Base-by-base conservation (phyloP, 2,113 vertebrate genomes). In the Caranx ignobilis region DNA sequence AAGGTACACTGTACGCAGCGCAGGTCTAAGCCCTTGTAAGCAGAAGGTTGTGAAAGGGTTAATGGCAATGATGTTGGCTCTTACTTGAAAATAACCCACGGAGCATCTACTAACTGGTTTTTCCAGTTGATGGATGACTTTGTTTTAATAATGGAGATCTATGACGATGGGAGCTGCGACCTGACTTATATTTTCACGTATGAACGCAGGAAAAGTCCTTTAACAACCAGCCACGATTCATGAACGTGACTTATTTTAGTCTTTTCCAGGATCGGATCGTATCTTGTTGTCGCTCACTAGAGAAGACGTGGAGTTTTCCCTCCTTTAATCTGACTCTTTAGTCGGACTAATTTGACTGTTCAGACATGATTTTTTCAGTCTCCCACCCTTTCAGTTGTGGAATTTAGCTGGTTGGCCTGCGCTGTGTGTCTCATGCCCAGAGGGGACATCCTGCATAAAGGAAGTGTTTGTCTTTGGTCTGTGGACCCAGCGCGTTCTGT, bases 391-490 rank as follows among this genome's bases (percentile, higher is more conserved):
- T 79, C 21, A 48, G 50, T 65, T 61, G 85, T 84, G 90, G 88
- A 92, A 92, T 93, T 87, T 45, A 21, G 79, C 82, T 48, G 93
- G 94, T 94, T 92, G 94, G 84, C 18, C 94, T 90, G 88, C 67
- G 89, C 83, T 88, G 88, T 71, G 60, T 94, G 94, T 94, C 85
- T 89, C 72, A 87, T 89, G 90, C 89, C 85, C 79, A 61, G 89
- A 92, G 87, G 89, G 83, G 85, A 88, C 87, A 65, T 63, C 48
- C 81, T 50, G 32, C 87, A 97, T 96, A 97, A 97, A 94, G 93
- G 91, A 91, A 50, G 90, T 91, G 88, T 95, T 96, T 97, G 96
- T 98, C 90, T 95, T 94, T 93, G 94, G 89, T 94, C 93, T 92
- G 84, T 87, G 92, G 92, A 93, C 90, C 94, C 88, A 84, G 90